Base-by-base conservation (phyloP, 2,797 vertebrate species). In the Columba guinea region DNA sequence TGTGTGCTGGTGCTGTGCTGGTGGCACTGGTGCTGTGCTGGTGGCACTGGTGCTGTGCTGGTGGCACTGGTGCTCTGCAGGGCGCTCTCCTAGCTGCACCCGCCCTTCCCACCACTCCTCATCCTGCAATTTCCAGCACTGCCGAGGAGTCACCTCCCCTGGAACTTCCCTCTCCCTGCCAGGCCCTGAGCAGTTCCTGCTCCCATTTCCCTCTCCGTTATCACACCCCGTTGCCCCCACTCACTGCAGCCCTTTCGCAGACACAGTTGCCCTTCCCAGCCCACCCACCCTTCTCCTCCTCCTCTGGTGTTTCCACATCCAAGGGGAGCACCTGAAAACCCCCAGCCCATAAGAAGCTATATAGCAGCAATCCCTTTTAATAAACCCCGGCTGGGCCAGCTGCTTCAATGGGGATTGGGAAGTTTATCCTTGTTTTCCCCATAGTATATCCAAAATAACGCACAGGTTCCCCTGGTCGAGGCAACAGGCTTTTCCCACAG, bases 361-460 rank as follows among this genome's bases (percentile, higher is more conserved):
- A 7, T 30, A 79, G 48, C 77, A 80, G 75, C 92, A 77, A 79
- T 49, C 63, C 77, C 75, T 79, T 32, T 13, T 63, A 83, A 87
- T 63, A 79, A 92, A 34, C 71, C 92, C 65, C 22, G 49, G 35
- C 64, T 12, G 35, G 86, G n/a, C 67, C 89, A 83, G 89, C 93
- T 93, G 92, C 18, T 8, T 84, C 86, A 1, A 2, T 2, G 10
- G n/a, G 53, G 71, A 64, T 3, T 24, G 89, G 68, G 84, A 91
- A 82, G 68, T 68, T 93, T 74, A 92, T 85, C 93, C 90, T 70
- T 44, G 49, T 85, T 92, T 85, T 92, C 94, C 96, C 93, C 37
- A 6, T 51, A 55, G 90, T 63, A 35, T 24, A 87, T 93, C 92
- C 78, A 73, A 44, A 93, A 58, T 56, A 92, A 70, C 78, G 44